Evolutionary conservation across 2,797 vertebrate species (phyloP).

Genomic region (Pterois miles): DNA sequence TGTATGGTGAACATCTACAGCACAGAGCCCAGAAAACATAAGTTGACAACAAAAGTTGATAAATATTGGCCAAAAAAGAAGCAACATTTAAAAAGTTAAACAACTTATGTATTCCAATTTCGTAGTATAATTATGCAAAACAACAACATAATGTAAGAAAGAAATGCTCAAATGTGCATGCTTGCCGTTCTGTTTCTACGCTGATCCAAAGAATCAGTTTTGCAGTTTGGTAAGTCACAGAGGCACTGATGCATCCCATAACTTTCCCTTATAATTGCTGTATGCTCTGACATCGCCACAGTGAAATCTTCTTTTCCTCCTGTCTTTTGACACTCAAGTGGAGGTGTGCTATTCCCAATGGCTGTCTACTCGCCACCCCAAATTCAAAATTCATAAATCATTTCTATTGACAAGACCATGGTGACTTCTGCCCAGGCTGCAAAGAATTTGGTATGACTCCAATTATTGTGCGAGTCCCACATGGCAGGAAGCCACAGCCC

Average conservation of each 20-base stretch:
- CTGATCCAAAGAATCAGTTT: not conserved
- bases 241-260: conserved; percentile 1
- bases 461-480: conserved; percentile 47
- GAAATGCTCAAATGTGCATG: not conserved
- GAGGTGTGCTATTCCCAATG: conserved; percentile 23
- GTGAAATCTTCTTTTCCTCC: conserved; percentile 19
- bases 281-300: conserved; percentile 11
- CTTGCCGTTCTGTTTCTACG: not conserved
- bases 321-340: conserved; percentile 36
- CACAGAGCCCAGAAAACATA: not conserved
- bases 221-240: not conserved
- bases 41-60: not conserved
- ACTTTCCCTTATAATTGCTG: conserved; percentile 22
- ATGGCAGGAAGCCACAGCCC: conserved; percentile 40
- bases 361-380: conserved; percentile 19
- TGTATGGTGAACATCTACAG: conserved; percentile 30
- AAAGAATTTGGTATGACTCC: conserved; percentile 48
- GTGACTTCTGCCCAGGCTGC: conserved; percentile 40
- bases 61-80: not conserved
- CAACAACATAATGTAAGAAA: not conserved
- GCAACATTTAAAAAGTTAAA: not conserved
- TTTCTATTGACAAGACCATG: conserved; percentile 51
- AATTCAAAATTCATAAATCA: conserved; percentile 18
- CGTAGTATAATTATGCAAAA: not conserved
- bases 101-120: not conserved